phyloP scores from a whole-genome alignment of 2,797 vertebrate species.

The Melanotaenia nigrans region DNA sequence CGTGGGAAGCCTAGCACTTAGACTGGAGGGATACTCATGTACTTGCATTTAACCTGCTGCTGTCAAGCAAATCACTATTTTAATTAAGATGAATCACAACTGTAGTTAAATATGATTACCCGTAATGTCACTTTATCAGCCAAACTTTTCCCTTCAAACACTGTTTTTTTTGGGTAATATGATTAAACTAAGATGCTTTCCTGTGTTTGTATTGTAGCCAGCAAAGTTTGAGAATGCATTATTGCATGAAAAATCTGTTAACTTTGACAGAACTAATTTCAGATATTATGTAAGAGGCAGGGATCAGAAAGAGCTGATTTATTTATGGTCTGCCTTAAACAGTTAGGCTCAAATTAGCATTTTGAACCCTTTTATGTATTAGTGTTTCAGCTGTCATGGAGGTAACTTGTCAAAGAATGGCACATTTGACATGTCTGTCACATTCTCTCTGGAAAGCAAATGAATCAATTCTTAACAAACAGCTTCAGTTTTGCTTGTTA shows the following conservation, averaged over 20 bases:
- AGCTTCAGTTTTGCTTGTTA: not conserved
- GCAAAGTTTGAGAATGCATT: too few relatives aligned
- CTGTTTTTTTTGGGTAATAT: not conserved
- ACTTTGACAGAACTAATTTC: too few relatives aligned
- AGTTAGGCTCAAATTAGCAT: conserved; percentile 16
- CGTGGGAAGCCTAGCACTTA: not conserved
- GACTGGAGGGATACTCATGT: not conserved
- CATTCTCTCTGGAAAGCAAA: conserved; percentile 11
- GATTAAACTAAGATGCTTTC: not conserved
- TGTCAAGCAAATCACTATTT: not conserved
- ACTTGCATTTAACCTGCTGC: not conserved
- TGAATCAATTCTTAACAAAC: conserved; percentile 1
- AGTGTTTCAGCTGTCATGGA: conserved; percentile 19
- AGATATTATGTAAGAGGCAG: too few relatives aligned
- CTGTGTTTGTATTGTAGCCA: too few relatives aligned
- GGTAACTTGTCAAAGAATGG: conserved; percentile 19
- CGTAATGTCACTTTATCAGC: not conserved
- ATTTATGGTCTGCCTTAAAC: not conserved
- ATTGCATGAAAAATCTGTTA: too few relatives aligned
- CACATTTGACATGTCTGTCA: conserved; percentile 45
- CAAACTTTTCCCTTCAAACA: too few relatives aligned
- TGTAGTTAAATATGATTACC: not conserved
- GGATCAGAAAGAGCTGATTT: not conserved
- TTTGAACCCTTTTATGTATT: conserved; percentile 3
- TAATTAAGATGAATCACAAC: not conserved